Conservation (phyloP, 2,888 invertebrate genomes). For the Thyatira batis region DNA sequence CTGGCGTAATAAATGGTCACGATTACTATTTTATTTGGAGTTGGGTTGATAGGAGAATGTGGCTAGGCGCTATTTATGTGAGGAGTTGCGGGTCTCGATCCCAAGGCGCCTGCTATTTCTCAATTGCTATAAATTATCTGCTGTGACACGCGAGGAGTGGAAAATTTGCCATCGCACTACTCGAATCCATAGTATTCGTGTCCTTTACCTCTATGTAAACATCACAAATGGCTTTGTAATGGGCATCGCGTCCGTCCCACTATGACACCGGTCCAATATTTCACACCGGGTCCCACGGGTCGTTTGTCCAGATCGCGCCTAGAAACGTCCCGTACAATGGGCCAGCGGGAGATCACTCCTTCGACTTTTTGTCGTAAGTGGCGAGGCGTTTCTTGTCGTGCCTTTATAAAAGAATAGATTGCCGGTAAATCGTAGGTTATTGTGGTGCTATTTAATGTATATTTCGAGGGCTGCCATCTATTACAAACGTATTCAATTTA, state of each 20-base stretch:
- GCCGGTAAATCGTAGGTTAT: constrained; percentile 79
- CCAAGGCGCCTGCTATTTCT: constrained; percentile 68
- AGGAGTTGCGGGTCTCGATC: constrained; percentile 58
- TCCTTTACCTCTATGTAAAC: constrained; percentile 71
- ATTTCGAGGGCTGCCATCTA: constrained; percentile 63
- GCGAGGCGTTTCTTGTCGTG: constrained; percentile 73
- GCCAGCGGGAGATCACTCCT: constrained; percentile 74
- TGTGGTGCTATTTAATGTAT: constrained; percentile 74
- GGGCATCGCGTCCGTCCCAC: constrained; percentile 65
- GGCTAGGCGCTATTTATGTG: constrained; percentile 65
- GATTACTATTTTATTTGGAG: constrained; percentile 68
- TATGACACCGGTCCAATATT: constrained; percentile 70
- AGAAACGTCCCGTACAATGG: constrained; percentile 67
- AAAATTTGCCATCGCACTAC: constrained; percentile 73
- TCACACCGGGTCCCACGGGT: constrained; percentile 71
- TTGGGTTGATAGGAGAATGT: constrained; percentile 59
- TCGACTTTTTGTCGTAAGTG: constrained; percentile 78
- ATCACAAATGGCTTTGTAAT: constrained; percentile 76
- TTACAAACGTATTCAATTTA: constrained; percentile 70
- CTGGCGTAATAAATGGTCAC: constrained; percentile 59
- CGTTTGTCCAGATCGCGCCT: constrained; percentile 74
- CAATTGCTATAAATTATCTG: constrained; percentile 76
- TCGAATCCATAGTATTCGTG: constrained; percentile 50
- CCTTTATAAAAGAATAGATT: constrained; percentile 76
- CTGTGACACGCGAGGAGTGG: constrained; percentile 74